These are phyloP conservation scores for Clarias macrocephalus DNA, from an alignment of 2,113 vertebrate species.

Conservation along the genomic window DNA sequence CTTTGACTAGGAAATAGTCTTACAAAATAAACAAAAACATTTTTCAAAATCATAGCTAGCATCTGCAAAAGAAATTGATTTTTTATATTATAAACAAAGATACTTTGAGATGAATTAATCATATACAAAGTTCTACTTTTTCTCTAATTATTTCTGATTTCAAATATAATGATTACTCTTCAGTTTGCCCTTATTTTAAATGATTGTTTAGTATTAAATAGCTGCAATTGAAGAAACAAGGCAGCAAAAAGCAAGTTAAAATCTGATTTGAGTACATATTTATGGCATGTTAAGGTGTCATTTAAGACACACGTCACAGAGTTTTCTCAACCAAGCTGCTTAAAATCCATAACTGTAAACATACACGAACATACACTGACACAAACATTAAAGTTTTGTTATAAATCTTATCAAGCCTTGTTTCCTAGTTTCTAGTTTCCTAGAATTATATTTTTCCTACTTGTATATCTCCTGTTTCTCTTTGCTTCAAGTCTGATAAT, in stretches of 20 bases:
- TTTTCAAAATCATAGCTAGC: background rate
- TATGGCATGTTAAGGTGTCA: background rate
- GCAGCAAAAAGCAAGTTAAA: background rate
- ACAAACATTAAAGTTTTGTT: background rate
- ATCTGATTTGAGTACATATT: background rate
- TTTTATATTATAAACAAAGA: background rate
- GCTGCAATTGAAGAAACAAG: background rate
- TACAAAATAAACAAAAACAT: background rate
- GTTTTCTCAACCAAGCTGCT: background rate
- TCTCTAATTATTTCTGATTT: background rate
- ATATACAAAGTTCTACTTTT: background rate
- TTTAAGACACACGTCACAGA: background rate
- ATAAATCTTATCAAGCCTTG: background rate
- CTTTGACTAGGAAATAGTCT: background rate
- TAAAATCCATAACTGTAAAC: background rate
- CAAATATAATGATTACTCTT: background rate
- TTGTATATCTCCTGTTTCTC: conserved; percentile 35
- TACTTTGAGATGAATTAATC: background rate
- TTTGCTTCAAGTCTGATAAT: conserved; percentile 28
- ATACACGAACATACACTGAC: background rate
- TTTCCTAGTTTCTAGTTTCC: background rate
- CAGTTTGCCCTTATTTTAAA: background rate
- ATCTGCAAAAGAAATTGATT: background rate
- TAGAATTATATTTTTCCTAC: background rate
- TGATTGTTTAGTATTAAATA: background rate